These are phyloP conservation scores for Pristionchus maxplancki DNA, from an alignment of 2,888 invertebrate species.

Conservation along the genomic window DNA sequence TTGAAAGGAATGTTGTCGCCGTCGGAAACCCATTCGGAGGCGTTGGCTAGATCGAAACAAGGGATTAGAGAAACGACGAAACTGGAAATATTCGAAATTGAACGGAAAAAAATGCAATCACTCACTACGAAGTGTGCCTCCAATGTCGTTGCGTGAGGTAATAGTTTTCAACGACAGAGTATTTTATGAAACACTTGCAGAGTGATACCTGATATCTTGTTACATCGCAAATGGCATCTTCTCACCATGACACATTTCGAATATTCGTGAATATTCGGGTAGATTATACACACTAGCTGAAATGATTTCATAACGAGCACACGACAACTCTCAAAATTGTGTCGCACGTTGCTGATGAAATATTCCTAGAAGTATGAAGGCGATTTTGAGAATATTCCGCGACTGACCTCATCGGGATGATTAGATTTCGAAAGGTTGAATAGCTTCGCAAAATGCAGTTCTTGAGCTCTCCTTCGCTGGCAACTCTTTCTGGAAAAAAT, in stretches of 20 bases:
- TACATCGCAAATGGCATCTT: too few relatives aligned
- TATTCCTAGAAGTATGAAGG: neutral
- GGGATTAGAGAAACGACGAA: neutral
- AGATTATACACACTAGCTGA: neutral
- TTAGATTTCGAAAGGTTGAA: neutral
- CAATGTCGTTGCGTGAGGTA: constrained; percentile 8
- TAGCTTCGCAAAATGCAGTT: neutral
- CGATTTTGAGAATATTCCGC: too few relatives aligned
- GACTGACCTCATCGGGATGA: neutral
- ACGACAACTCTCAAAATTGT: constrained; percentile 4
- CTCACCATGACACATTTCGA: too few relatives aligned
- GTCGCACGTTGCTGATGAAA: constrained; percentile 21
- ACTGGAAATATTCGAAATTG: too few relatives aligned
- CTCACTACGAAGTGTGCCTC: neutral
- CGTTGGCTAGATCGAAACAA: neutral
- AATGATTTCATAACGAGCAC: neutral
- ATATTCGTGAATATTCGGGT: neutral
- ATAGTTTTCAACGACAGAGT: neutral
- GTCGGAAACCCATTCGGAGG: neutral
- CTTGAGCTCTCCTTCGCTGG: neutral
- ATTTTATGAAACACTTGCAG: neutral
- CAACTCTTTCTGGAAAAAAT: neutral
- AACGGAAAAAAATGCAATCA: too few relatives aligned
- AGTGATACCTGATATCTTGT: neutral
- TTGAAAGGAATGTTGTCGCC: neutral